Conservation (phyloP, 2,113 vertebrate species). For the Baryphthengus martii region DNA sequence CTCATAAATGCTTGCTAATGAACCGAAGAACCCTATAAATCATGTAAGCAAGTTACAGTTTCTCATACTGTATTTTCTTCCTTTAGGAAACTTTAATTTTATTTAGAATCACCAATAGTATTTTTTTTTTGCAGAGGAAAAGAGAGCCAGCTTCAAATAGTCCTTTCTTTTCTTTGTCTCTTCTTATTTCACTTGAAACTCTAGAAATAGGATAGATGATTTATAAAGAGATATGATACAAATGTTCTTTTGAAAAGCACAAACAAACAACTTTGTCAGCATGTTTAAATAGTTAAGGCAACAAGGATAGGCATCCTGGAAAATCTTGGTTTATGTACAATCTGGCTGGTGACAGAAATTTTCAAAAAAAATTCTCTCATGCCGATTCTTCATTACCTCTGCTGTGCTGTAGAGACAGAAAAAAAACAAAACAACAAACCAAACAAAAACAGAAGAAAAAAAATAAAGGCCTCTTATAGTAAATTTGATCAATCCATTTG, state of each 20-base stretch:
- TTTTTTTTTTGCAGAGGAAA: background rate
- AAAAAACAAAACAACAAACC: background rate
- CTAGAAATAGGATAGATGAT: background rate
- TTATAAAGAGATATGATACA: background rate
- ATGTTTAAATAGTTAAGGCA: background rate
- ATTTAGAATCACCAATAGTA: background rate
- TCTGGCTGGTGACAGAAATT: background rate
- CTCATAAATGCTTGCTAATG: background rate
- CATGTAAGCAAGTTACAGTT: background rate
- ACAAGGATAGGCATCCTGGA: background rate
- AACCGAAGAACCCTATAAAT: background rate
- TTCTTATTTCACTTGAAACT: background rate
- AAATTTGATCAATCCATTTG: slow-evolving; percentile 43
- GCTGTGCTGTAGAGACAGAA: background rate
- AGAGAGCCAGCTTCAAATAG: background rate
- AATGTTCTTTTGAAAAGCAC: background rate
- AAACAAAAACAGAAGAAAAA: background rate
- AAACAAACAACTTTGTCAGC: background rate
- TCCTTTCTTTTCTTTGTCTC: background rate
- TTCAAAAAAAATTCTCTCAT: background rate
- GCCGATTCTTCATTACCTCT: background rate
- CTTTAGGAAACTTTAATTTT: background rate
- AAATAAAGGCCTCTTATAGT: background rate
- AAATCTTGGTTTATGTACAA: background rate
- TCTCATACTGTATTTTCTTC: background rate